Conservation (phyloP, 2,113 vertebrate genomes). For the Amphiprion ocellaris region DNA sequence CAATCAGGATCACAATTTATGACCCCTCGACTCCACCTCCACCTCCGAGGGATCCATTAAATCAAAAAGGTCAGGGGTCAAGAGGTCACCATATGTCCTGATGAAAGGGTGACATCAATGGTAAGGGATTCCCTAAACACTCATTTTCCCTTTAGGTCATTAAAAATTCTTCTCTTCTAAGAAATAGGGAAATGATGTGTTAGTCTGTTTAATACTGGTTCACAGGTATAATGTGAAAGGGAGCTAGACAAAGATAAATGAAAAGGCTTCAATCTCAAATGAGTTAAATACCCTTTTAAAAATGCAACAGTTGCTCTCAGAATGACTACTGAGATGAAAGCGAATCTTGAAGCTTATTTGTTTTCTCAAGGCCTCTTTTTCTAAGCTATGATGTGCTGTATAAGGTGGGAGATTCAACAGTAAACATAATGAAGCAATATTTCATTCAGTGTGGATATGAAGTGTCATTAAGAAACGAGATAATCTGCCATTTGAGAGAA, state of each 20-base stretch:
- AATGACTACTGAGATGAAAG: slow-evolving; percentile 23
- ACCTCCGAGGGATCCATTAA: slow-evolving; percentile 40
- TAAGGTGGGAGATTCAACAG: slow-evolving; percentile 2
- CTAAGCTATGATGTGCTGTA: background rate
- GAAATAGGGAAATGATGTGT: slow-evolving; percentile 13
- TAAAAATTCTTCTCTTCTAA: slow-evolving; percentile 43
- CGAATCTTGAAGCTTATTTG: slow-evolving; percentile 5
- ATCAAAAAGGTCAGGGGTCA: slow-evolving; percentile 42
- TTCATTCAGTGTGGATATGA: slow-evolving; percentile 7
- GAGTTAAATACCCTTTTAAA: slow-evolving; percentile 29
- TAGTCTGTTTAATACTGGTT: slow-evolving; percentile 31
- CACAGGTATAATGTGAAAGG: slow-evolving; percentile 18
- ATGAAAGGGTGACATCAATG: slow-evolving; percentile 24
- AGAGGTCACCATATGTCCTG: slow-evolving; percentile 49
- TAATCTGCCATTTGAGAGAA: slow-evolving; percentile 9
- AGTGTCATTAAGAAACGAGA: slow-evolving; percentile 3
- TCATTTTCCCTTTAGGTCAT: slow-evolving; percentile 50
- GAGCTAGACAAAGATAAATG: slow-evolving; percentile 35
- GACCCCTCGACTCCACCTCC: slow-evolving; percentile 13
- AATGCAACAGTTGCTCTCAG: slow-evolving; percentile 11
- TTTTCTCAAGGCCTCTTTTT: slow-evolving; percentile 2
- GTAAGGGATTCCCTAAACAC: slow-evolving; percentile 31
- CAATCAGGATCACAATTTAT: slow-evolving; percentile 52
- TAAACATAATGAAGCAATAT: slow-evolving; percentile 5
- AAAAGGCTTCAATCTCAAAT: slow-evolving; percentile 43